phyloP scores from a whole-genome alignment of 2,797 vertebrate genomes.

The Aselliscus stoliczkanus region DNA sequence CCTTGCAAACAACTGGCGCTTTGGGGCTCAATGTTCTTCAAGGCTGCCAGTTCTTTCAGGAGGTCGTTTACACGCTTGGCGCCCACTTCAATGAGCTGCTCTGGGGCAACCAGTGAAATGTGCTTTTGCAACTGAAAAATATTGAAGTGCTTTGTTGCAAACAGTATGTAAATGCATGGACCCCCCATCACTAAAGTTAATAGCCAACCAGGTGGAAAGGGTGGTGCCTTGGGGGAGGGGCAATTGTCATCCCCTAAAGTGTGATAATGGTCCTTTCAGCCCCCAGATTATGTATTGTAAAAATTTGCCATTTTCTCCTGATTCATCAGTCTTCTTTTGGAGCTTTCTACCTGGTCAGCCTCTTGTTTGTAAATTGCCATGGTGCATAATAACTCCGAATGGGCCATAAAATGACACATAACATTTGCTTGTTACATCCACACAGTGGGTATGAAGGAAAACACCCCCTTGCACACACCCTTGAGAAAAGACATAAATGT shows the following conservation, averaged over 20 bases:
- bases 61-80: slow-evolving; percentile 69
- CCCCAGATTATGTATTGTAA: slow-evolving; percentile 26
- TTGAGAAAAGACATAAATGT: slow-evolving; percentile 51
- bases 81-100: slow-evolving; percentile 54
- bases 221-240: neutral
- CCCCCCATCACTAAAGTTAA: neutral
- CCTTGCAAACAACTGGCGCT: slow-evolving; percentile 67
- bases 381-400: slow-evolving; percentile 59
- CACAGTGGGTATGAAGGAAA: slow-evolving; percentile 11
- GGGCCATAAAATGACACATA: slow-evolving; percentile 50
- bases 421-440: slow-evolving; percentile 68
- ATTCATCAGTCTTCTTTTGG: slow-evolving; percentile 63
- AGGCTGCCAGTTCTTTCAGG: slow-evolving; percentile 65
- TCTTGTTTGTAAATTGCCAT: slow-evolving; percentile 74
- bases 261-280: neutral
- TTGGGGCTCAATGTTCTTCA: slow-evolving; percentile 61
- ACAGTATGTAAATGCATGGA: neutral
- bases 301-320: slow-evolving; percentile 57
- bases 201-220: rapidly evolving
- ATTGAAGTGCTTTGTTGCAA: slow-evolving; percentile 32
- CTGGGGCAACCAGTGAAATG: slow-evolving; percentile 46
- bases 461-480: slow-evolving; percentile 26
- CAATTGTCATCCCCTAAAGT: neutral
- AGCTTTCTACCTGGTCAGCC: slow-evolving; percentile 55
- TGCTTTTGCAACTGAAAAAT: slow-evolving; percentile 65